Conservation (phyloP, 1,140 invertebrate species). For the Orchesella cincta region DNA sequence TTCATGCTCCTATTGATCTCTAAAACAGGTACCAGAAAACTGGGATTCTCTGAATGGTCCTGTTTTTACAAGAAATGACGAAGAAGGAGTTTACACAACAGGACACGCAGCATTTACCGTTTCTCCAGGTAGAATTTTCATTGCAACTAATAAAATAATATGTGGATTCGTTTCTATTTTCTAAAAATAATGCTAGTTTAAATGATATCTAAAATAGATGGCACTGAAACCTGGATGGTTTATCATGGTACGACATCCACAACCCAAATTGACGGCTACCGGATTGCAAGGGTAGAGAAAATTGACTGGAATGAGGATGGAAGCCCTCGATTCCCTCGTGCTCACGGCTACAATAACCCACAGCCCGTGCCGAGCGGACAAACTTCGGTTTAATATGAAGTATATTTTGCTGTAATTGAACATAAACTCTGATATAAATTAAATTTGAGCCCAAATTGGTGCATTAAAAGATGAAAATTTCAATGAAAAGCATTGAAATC, state of each 20-base stretch:
- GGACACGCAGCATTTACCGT: background rate
- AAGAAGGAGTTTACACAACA: background rate
- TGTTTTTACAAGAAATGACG: constrained; percentile 16
- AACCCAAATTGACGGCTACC: background rate
- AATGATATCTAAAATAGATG: background rate
- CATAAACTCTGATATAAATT: background rate
- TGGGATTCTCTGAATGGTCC: constrained; percentile 34
- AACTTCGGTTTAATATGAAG: too few species aligned
- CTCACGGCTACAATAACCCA: constrained; percentile 28
- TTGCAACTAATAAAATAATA: background rate
- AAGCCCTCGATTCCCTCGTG: background rate
- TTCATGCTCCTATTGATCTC: too few species aligned
- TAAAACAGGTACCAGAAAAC: too few species aligned
- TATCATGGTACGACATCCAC: background rate
- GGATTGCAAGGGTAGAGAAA: background rate
- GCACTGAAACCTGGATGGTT: constrained; percentile 8
- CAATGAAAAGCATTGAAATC: background rate
- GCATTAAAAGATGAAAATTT: background rate
- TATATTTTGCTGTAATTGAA: background rate
- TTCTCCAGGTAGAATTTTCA: background rate
- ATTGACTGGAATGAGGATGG: background rate
- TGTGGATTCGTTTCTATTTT: background rate
- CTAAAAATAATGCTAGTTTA: background rate
- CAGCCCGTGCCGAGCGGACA: constrained; percentile 9
- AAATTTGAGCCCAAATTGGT: background rate